These are phyloP conservation scores for Graptemys geographica DNA, from an alignment of 2,797 vertebrate species.

Conservation along the genomic window DNA sequence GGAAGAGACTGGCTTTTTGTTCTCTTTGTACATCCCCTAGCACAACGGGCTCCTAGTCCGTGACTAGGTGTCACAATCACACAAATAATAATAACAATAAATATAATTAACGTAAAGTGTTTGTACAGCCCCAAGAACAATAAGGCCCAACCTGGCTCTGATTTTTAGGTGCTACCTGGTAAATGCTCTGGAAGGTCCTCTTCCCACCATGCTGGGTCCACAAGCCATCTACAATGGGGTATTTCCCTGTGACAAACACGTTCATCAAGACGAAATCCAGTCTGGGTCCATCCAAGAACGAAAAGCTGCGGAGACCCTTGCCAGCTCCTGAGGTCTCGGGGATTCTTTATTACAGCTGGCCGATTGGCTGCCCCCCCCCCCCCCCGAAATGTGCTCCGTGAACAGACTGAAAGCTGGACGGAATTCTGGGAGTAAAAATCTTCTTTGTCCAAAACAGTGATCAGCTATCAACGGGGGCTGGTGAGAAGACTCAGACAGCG, in stretches of 20 bases:
- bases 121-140: not conserved
- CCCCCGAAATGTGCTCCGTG: not conserved
- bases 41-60: not conserved
- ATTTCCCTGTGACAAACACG: not conserved
- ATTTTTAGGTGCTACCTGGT: not conserved
- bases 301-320: not conserved
- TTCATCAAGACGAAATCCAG: not conserved
- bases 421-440: not conserved
- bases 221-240: not conserved
- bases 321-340: not conserved
- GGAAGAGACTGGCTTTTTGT: not conserved
- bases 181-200: not conserved
- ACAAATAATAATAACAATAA: not conserved
- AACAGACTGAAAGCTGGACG: not conserved
- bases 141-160: not conserved
- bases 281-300: not conserved
- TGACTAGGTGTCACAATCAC: not conserved
- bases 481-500: not conserved
- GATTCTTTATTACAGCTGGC: not conserved
- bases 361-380: not conserved
- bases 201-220: not conserved
- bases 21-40: not conserved
- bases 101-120: not conserved
- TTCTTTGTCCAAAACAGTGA: not conserved
- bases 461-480: not conserved